Percentiles rank a stretch among this genome's conserved stretches.
phyloP scores from a whole-genome alignment of 2,113 vertebrate species.

The Chamaetylas fuelleborni region DNA sequence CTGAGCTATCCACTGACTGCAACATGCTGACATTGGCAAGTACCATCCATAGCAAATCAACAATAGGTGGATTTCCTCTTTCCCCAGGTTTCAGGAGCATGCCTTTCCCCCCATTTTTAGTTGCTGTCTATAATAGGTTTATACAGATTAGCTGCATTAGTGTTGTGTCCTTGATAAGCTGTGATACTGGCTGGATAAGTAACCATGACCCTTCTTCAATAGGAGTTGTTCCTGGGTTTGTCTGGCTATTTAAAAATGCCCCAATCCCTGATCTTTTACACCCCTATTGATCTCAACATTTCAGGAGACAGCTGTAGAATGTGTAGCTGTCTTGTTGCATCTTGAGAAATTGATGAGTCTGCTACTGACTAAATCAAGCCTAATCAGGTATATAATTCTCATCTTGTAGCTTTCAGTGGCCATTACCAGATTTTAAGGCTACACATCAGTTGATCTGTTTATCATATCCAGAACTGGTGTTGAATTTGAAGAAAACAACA shows the following conservation, averaged over 20 bases:
- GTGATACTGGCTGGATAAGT: not conserved
- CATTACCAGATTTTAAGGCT: not conserved
- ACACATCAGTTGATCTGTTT: not conserved
- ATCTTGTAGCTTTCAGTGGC: slow-evolving; percentile 10
- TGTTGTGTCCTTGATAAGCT: not conserved
- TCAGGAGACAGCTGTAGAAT: slow-evolving; percentile 12
- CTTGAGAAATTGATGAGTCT: slow-evolving; percentile 40
- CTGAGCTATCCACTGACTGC: not conserved
- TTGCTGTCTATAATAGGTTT: not conserved
- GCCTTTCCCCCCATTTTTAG: not conserved
- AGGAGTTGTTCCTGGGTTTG: not conserved
- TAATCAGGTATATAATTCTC: slow-evolving; percentile 38
- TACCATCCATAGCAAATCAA: not conserved
- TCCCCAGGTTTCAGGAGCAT: not conserved
- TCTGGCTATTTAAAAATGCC: not conserved
- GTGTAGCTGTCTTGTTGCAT: not conserved
- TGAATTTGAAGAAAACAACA: not conserved
- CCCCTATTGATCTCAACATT: slow-evolving; percentile 4
- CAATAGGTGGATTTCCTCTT: not conserved
- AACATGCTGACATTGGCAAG: rapidly evolving
- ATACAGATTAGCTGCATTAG: not conserved
- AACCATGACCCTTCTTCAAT: not conserved
- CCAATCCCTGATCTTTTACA: not conserved
- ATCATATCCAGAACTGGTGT: not conserved
- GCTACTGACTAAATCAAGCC: slow-evolving; percentile 48